phyloP scores from a whole-genome alignment of 2,113 vertebrate species.

The Piaya cayana region DNA sequence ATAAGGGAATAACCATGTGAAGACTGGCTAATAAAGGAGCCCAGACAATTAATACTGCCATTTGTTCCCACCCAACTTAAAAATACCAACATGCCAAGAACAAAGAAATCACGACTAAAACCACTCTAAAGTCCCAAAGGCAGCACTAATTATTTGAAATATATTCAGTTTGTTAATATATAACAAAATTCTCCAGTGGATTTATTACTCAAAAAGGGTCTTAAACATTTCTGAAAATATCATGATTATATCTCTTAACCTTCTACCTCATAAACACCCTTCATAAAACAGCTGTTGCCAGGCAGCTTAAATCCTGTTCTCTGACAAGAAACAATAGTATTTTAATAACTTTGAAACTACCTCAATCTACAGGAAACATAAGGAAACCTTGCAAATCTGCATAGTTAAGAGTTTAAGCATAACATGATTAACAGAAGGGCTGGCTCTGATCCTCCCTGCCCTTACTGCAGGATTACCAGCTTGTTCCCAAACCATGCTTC shows the following conservation, averaged over 20 bases:
- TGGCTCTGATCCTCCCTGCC: neutral
- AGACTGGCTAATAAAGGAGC: neutral
- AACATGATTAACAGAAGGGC: neutral
- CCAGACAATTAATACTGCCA: neutral
- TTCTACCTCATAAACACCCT: neutral
- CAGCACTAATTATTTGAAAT: neutral
- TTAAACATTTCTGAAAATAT: neutral
- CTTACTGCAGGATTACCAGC: neutral
- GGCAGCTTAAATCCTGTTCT: constrained; percentile 26
- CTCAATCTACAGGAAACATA: constrained; percentile 60
- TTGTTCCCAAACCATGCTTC: neutral
- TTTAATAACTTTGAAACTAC: constrained; percentile 13
- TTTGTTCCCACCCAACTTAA: neutral
- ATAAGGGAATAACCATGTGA: neutral
- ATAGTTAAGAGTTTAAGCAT: neutral
- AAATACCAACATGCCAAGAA: neutral
- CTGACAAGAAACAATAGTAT: constrained; percentile 31
- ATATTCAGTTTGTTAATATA: neutral
- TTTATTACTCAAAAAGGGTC: neutral
- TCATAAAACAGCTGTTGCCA: neutral
- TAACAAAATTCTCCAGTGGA: neutral
- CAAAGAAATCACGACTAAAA: neutral
- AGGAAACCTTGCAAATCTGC: constrained; percentile 6
- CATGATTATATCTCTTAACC: neutral
- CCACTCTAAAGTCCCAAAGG: neutral